Evolutionary conservation across 1,140 invertebrate genomes (phyloP).

Genomic region (Pseudachorutes palmiensis): DNA sequence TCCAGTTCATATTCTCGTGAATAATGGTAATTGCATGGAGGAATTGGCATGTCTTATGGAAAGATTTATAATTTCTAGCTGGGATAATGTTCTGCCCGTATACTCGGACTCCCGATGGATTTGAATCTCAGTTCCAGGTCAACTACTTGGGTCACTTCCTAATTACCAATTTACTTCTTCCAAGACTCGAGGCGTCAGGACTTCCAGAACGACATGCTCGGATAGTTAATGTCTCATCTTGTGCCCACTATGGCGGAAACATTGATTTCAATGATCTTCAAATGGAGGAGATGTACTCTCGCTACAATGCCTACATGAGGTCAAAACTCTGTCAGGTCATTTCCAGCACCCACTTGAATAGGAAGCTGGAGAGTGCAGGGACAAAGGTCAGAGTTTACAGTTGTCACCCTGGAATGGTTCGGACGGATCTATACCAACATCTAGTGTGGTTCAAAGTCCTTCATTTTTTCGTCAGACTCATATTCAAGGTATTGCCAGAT

Average conservation of each 20-base stretch:
- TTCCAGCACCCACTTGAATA: conserved; percentile 61
- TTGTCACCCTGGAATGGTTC: conserved; percentile 80
- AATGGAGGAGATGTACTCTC: conserved; percentile 25
- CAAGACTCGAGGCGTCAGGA: conserved; percentile 4
- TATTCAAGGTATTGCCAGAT: conserved; percentile 11
- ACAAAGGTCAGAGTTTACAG: conserved; percentile 57
- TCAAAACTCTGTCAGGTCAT: conserved; percentile 81
- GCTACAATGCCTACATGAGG: conserved; percentile 60
- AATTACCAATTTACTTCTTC: conserved; percentile 63
- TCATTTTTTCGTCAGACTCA: conserved; percentile 8
- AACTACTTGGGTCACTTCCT: conserved; percentile 85
- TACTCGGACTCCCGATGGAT: conserved; percentile 61
- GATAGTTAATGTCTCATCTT: conserved; percentile 80
- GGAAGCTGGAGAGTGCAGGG: conserved; percentile 50
- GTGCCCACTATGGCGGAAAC: conserved; percentile 60
- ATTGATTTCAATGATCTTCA: conserved; percentile 42
- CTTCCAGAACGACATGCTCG: conserved; percentile 47
- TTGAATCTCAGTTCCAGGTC: conserved; percentile 70
- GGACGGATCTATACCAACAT: conserved; percentile 60
- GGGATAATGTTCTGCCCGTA: conserved; percentile 78
- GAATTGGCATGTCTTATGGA: conserved; percentile 44
- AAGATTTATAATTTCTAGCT: conserved; percentile 10
- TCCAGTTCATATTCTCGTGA: conserved; percentile 63
- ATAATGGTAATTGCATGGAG: conserved; percentile 56
- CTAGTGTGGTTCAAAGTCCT: conserved; percentile 5